Base-by-base conservation (phyloP, 2,797 vertebrate genomes). In the Pseudomugil gertrudae region DNA sequence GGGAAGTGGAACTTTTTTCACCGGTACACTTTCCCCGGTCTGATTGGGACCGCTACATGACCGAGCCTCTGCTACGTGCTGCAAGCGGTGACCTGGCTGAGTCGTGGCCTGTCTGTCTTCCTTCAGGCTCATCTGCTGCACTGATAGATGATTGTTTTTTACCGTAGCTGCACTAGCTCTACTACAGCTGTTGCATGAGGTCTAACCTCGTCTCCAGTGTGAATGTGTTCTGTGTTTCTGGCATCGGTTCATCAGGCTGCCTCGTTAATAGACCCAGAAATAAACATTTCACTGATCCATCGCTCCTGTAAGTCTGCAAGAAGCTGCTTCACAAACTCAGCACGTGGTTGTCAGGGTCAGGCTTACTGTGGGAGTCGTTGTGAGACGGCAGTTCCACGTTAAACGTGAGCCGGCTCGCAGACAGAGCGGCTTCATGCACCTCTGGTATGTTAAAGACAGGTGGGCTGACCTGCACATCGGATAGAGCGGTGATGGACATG, bases 111-210 rank as follows among this genome's bases (percentile, higher is more conserved):
- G 64, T 87, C 87, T 81, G 75, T 87, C 85, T 85, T 82, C 83
- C 79, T 85, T 24, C 63, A 81, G 88, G 88, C 89, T 90, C 85
- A 85, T 87, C 85, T 13, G 55, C 76, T 76, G 74, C 77, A 82
- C 80, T 85, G 76, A 80, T 90, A 89, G 87, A 86, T 85, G 85
- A 84, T 87, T 80, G 83, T 89, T 78, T 78, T 72, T 87, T 68
- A 45, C n/a, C n/a, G n/a, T n/a, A n/a, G n/a, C n/a, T n/a, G n/a
- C n/a, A n/a, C n/a, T n/a, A n/a, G n/a, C n/a, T n/a, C n/a, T n/a
- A n/a, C n/a, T n/a, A n/a, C n/a, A n/a, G n/a, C n/a, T n/a, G n/a
- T n/a, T n/a, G n/a, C n/a, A n/a, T n/a, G n/a, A n/a, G n/a, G n/a
- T n/a, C n/a, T n/a, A n/a, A n/a, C 81, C 68, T 87, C 86, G 79